Evolutionary conservation across 2,888 invertebrate genomes (phyloP).

Genomic region (Ditula angustiorana): DNA sequence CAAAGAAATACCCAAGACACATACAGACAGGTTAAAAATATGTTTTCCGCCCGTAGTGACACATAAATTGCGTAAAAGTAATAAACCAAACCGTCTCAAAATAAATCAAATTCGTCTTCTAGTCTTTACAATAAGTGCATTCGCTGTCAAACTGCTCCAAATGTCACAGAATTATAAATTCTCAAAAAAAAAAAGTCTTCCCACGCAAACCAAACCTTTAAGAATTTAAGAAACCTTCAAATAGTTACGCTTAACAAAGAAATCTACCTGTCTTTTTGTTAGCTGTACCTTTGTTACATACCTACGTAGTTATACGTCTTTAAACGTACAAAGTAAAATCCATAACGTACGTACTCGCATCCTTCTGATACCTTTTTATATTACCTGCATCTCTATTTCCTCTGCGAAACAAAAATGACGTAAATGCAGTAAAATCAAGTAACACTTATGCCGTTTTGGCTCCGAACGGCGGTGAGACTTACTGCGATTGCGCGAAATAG

Average conservation of each 20-base stretch:
- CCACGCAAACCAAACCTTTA: constrained; percentile 46
- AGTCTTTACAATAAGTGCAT: background rate
- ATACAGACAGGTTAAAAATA: constrained; percentile 14
- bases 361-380: constrained; percentile 47
- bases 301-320: constrained; percentile 19
- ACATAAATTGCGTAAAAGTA: constrained; percentile 22
- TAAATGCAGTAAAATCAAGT: background rate
- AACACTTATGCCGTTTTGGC: constrained; percentile 55
- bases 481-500: constrained; percentile 73
- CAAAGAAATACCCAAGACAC: background rate
- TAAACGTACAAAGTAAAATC: constrained; percentile 50
- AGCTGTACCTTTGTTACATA: constrained; percentile 19
- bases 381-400: constrained; percentile 49
- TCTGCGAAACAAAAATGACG: constrained; percentile 10
- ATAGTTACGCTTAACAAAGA: constrained; percentile 6
- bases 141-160: background rate
- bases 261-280: constrained; percentile 35
- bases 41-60: constrained; percentile 41
- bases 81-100: constrained; percentile 16
- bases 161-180: constrained; percentile 26
- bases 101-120: no score
- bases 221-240: constrained; percentile 1
- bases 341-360: constrained; percentile 48
- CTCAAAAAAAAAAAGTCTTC: constrained; percentile 44
- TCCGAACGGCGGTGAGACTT: constrained; percentile 48